Evolutionary conservation across 2,113 vertebrate species (phyloP).

Genomic region (Cyphomyrus discorhynchus): DNA sequence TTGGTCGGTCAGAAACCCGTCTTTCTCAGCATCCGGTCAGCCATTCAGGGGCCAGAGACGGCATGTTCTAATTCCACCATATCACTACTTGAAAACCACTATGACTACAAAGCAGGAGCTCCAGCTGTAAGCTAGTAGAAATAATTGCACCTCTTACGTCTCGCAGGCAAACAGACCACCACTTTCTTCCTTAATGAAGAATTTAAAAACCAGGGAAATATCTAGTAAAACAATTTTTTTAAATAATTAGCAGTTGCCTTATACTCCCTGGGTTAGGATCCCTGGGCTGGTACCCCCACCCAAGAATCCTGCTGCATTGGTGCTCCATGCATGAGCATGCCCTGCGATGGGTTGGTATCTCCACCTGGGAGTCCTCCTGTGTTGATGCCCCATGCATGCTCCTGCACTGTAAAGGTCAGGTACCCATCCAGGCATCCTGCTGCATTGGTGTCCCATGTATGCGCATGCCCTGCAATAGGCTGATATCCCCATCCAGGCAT

Average conservation of each 20-base stretch:
- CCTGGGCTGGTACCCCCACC: background rate
- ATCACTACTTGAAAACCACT: background rate
- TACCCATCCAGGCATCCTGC: background rate
- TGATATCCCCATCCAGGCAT: background rate
- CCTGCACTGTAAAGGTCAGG: background rate
- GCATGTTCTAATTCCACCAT: background rate
- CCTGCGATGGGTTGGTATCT: background rate
- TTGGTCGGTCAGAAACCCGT: background rate
- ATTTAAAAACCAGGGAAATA: background rate
- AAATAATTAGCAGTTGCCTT: background rate
- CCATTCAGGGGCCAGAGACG: background rate
- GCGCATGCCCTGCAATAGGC: too few species aligned
- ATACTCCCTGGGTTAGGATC: background rate
- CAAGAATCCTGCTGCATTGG: background rate
- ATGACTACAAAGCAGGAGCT: background rate
- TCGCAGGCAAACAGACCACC: background rate
- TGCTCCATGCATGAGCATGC: background rate
- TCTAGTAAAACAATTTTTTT: background rate
- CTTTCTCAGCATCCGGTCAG: background rate
- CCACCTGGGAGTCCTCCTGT: too few species aligned
- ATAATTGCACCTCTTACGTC: background rate
- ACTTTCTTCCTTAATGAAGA: background rate
- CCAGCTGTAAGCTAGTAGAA: background rate
- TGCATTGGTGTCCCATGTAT: background rate
- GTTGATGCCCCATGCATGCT: background rate